Evolutionary conservation across 2,888 invertebrate genomes (phyloP), one percentile per base, ranked within the genome.

Genomic region (Merodon equestris): DNA sequence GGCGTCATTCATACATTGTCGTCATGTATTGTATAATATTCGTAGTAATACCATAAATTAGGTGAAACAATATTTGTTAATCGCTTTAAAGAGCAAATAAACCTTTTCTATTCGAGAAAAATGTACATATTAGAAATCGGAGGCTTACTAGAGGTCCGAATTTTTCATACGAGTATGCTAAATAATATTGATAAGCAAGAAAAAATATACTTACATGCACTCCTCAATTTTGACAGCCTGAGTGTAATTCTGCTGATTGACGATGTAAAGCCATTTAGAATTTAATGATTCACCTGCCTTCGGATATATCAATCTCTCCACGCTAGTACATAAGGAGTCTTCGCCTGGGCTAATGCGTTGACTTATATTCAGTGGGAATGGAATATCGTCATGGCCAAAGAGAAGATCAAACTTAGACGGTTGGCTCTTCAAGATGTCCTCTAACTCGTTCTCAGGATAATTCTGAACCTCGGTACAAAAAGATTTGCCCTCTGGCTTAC

Each of bases 191-290:
- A n/a, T n/a, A n/a, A n/a, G n/a, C n/a, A n/a, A n/a, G n/a, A n/a
- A n/a, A n/a, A n/a, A 27, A 18, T 9, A 42, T 60, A 91, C 93
- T 91, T 88, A 94, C 94, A 87, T 79, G 90, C 96, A 96, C 75
- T 91, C 90, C 87, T 96, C 95, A 0, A 94, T 91, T 48, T 92
- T 90, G 48, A 95, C 91, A 14, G 93, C 94, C 87, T 96, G 96
- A 12, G 92, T 89, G 51, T 92, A 92, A 1, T 91, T 87, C 0
- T 91, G 91, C 15, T 91, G 91, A 85, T 96, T 94, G 1, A 95
- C 89, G 17, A 96, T 91, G 58, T 90, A 91, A 83, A 92, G 90
- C 94, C 94, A 95, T 75, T 92, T 90, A 10, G 91, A 91, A n/a
- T 92, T 89, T 77, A 90, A 89, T 58, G 91, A 93, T 68, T 90